Evolutionary conservation across 2,797 vertebrate genomes (phyloP).

Genomic region (Rhabdomys pumilio): DNA sequence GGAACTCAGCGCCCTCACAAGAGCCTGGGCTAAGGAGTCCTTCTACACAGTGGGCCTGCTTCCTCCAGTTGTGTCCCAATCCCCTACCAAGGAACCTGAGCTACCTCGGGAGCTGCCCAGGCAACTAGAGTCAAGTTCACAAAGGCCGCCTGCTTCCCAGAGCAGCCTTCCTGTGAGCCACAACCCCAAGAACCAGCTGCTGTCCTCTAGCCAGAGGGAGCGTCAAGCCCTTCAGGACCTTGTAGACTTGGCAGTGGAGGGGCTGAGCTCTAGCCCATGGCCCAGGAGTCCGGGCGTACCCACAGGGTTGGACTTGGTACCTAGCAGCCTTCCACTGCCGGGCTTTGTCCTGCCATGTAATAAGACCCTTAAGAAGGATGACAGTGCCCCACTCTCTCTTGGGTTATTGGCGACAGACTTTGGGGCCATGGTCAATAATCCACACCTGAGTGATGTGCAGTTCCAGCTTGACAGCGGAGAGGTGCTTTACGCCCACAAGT

Average conservation of each 20-base stretch:
- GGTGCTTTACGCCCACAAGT: conserved; percentile 94
- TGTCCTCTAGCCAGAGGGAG: conserved; percentile 87
- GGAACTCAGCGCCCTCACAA: conserved; percentile 92
- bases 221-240: conserved; percentile 93
- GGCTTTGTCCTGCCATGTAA: conserved; percentile 88
- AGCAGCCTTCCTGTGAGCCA: not conserved
- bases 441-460: conserved; percentile 97
- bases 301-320: conserved; percentile 83
- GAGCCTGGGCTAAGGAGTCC: conserved; percentile 75
- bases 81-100: conserved; percentile 46
- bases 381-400: conserved; percentile 79
- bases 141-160: not conserved
- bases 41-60: conserved; percentile 91
- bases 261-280: conserved; percentile 93
- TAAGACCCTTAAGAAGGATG: conserved; percentile 53
- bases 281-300: conserved; percentile 69
- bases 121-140: conserved; percentile 24
- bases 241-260: conserved; percentile 94
- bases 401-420: conserved; percentile 92
- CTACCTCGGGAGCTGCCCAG: not conserved
- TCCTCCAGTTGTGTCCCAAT: conserved; percentile 89
- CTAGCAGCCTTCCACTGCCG: conserved; percentile 82
- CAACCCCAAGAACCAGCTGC: not conserved
- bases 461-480: conserved; percentile 97
- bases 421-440: conserved; percentile 97